phyloP scores from a whole-genome alignment of 2,113 vertebrate genomes.

The Ploceus nigricollis region DNA sequence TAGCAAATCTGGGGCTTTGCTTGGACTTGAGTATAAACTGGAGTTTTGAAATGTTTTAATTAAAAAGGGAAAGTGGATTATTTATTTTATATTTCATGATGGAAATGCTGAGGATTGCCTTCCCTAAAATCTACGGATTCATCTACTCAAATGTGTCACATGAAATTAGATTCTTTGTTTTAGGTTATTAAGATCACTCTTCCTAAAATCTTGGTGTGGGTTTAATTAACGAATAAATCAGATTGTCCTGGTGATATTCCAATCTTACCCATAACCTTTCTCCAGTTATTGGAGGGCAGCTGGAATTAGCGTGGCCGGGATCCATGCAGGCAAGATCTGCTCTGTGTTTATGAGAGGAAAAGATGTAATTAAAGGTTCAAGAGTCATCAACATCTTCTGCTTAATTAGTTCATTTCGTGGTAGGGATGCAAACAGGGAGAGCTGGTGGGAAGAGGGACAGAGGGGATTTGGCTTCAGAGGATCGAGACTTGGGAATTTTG shows the following conservation, averaged over 20 bases:
- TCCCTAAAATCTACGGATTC: not conserved
- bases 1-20: not conserved
- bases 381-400: not conserved
- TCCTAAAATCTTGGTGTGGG: not conserved
- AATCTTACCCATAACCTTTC: not conserved
- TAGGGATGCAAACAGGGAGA: not conserved
- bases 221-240: conserved; percentile 24
- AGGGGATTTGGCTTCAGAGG: not conserved
- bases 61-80: not conserved
- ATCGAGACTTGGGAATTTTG: accelerated
- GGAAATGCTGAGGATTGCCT: not conserved
- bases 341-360: not conserved
- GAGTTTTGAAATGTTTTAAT: not conserved
- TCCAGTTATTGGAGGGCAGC: not conserved
- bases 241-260: not conserved
- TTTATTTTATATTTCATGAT: not conserved
- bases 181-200: not conserved
- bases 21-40: not conserved
- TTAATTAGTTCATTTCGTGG: not conserved
- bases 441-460: not conserved
- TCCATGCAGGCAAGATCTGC: not conserved
- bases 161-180: not conserved
- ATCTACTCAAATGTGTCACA: not conserved
- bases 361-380: conserved; percentile 11
- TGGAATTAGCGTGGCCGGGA: not conserved